These are phyloP conservation scores for Nomada ferruginata DNA, from an alignment of 2,888 invertebrate species.

Conservation along the genomic window DNA sequence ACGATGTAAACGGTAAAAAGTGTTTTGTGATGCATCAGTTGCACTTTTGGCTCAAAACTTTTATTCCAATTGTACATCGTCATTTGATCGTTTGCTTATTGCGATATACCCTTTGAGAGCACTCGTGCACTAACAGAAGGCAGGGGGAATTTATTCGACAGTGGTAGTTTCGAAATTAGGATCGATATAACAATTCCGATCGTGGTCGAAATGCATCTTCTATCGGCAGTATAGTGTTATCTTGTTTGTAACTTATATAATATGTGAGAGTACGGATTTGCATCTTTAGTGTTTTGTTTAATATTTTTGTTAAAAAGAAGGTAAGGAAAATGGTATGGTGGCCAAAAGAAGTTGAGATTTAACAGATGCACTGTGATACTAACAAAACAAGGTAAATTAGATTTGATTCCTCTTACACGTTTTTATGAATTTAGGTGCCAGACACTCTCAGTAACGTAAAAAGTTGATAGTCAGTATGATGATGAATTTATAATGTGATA, in stretches of 20 bases:
- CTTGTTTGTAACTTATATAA: conserved; percentile 41
- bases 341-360: conserved; percentile 62
- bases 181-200: conserved; percentile 36
- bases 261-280: conserved; percentile 52
- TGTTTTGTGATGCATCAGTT: conserved; percentile 63
- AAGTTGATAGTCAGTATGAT: conserved; percentile 82
- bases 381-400: conserved; percentile 78
- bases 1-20: conserved; percentile 52
- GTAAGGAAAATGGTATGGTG: conserved; percentile 65
- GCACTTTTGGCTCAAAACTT: conserved; percentile 54
- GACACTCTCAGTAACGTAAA: conserved; percentile 82
- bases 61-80: conserved; percentile 44
- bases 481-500: conserved; percentile 83
- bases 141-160: conserved; percentile 44
- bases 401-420: conserved; percentile 82
- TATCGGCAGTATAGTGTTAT: conserved; percentile 45
- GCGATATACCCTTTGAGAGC: conserved; percentile 53
- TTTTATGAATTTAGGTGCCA: conserved; percentile 84
- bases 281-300: conserved; percentile 54
- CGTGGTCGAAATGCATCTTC: conserved; percentile 46
- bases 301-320: conserved; percentile 55
- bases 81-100: conserved; percentile 49
- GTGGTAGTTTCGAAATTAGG: conserved; percentile 51
- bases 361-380: conserved; percentile 76
- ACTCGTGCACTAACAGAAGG: conserved; percentile 60